Base-by-base conservation (phyloP, 2,888 invertebrate genomes). In the Dyspetes luteomarginatus region DNA sequence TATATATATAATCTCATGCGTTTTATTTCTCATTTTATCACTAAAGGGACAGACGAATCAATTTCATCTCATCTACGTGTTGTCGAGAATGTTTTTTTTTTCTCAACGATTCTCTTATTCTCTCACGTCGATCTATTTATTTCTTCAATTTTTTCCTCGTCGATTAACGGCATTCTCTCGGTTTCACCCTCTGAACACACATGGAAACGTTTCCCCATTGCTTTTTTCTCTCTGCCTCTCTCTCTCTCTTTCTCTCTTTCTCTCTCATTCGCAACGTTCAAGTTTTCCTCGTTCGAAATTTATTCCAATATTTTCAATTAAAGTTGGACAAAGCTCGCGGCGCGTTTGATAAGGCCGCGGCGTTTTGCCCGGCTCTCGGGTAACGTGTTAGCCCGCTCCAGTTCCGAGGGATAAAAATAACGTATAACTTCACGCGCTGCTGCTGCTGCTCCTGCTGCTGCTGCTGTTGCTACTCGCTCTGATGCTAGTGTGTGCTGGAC, bases 241-340 rank as follows among this genome's bases (percentile, higher is more conserved):
- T 28, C 30, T 3, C 41, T 73, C 26, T 62, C 15, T 41, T 50
- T 26, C 55, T 67, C 36, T 22, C 52, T 52, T 50, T 43, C 36
- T 67, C 69, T 56, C 45, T 60, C 43, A 43, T 68, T 78, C 72
- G 55, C 74, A 60, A 71, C 80, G 72, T 83, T 78, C 81, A 83
- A 84, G 84, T 84, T 84, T 80, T 73, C 83, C 82, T 76, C 83
- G 79, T 78, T 81, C 78, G 83, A 89, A 90, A 91, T 91, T 91
- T 90, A 91, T 90, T 91, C 90, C 91, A 90, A 91, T 91, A 92
- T 92, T 92, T 92, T 91, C 91, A 91, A 91, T 91, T 91, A 91
- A 91, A 90, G 88, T 89, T 89, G 86, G 87, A 91, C 91, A 91
- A 91, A 88, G 91, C 82, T 78, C 64, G 58, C 56, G 72, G 86